These are phyloP conservation scores for Tetraneura akinire DNA, from an alignment of 1,140 invertebrate genomes.

Conservation along the genomic window DNA sequence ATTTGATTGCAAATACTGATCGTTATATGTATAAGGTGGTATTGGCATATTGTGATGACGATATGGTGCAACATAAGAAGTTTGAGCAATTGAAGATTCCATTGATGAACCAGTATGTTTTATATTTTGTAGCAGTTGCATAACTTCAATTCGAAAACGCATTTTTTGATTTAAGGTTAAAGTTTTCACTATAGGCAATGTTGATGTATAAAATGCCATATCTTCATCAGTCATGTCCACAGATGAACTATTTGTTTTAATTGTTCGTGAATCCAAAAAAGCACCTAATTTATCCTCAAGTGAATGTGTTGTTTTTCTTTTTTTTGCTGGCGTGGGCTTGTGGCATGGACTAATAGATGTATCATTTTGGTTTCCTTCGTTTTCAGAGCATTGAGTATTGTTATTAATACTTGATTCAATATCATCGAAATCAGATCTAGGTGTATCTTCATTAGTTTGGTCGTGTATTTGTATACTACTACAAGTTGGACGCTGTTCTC, in stretches of 20 bases:
- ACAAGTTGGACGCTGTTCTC: constrained; percentile 9
- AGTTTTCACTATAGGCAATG: constrained; percentile 1
- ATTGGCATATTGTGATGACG: constrained; percentile 10
- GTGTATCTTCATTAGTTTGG: neutral
- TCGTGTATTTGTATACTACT: constrained; percentile 10
- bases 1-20: constrained; percentile 3
- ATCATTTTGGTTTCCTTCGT: constrained; percentile 3
- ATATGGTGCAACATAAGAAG: neutral
- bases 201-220: neutral
- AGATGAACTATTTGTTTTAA: constrained; percentile 6
- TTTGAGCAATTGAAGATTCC: constrained; percentile 3
- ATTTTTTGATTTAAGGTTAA: neutral
- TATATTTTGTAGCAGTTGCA: constrained; percentile 12
- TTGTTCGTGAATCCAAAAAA: neutral
- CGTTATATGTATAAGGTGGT: neutral
- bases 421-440: neutral
- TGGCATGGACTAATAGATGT: constrained; percentile 2
- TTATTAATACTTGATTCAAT: neutral
- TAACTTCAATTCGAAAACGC: neutral
- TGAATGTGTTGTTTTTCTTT: constrained; percentile 4
- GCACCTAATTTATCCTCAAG: neutral
- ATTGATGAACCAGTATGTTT: constrained; percentile 2
- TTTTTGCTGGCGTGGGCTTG: neutral
- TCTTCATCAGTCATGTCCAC: neutral
- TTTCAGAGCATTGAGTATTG: neutral